These are phyloP conservation scores for Triops cancriformis DNA, from an alignment of 1,140 invertebrate species.

Conservation along the genomic window DNA sequence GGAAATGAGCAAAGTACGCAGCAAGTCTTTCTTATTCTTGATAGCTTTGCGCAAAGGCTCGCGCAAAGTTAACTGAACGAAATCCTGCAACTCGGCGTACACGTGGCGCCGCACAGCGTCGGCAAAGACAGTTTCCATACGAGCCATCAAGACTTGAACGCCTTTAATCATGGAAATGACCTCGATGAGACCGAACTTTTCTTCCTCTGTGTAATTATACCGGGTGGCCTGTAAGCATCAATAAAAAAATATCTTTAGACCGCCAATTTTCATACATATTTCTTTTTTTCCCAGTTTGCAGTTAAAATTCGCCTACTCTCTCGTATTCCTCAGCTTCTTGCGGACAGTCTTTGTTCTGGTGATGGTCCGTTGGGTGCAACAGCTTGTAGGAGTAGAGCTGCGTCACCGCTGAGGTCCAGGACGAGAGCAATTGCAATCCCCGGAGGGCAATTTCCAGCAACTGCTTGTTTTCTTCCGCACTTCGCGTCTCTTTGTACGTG, in stretches of 20 bases:
- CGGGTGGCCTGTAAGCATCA: constrained; percentile 62
- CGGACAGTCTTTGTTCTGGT: constrained; percentile 91
- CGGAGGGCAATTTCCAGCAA: constrained; percentile 82
- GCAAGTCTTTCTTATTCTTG: constrained; percentile 96
- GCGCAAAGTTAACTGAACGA: constrained; percentile 81
- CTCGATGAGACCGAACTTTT: constrained; percentile 97
- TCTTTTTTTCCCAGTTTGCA: constrained; percentile 20
- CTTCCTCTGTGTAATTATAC: constrained; percentile 95
- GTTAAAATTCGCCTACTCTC: constrained; percentile 53
- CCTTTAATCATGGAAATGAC: constrained; percentile 99
- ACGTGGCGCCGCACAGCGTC: constrained; percentile 91
- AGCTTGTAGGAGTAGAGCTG: constrained; percentile 98
- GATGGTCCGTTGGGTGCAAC: constrained; percentile 93
- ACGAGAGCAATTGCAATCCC: constrained; percentile 85
- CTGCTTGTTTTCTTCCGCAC: constrained; percentile 86
- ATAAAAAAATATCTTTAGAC: too few species aligned
- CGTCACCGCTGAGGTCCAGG: constrained; percentile 95
- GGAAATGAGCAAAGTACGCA: constrained; percentile 86
- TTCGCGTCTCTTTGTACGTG: constrained; percentile 84
- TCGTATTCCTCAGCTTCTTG: constrained; percentile 98
- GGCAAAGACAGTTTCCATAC: constrained; percentile 96
- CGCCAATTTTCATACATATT: too few species aligned
- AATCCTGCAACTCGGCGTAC: constrained; percentile 95
- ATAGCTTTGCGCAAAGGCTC: constrained; percentile 93
- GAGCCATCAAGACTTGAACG: constrained; percentile 90